Base-by-base conservation (phyloP, 2,888 invertebrate genomes). In the Acheta domesticus region DNA sequence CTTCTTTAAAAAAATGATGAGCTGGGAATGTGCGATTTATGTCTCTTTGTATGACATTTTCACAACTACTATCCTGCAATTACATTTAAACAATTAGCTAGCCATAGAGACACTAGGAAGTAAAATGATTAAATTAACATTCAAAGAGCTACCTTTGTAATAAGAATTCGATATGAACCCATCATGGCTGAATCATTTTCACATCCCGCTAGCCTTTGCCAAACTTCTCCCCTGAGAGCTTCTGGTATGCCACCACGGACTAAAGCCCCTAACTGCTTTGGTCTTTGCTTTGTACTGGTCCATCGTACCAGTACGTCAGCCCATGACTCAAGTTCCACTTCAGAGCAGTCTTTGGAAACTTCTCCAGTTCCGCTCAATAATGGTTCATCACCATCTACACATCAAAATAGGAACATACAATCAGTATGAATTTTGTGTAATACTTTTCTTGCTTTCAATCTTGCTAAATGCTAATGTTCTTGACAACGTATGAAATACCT, bases 1-100 rank as follows among this genome's bases (percentile, higher is more conserved):
- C 94, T 87, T 98, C 97, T 87, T 96, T 96, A 89, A 99, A 99
- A 88, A 94, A 97, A 85, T 98, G 97, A 87, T 99, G 98, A 50
- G 98, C 99, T 14, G 99, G 99, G 89, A 99, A 99, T 50, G 99
- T 99, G 83, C 99, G 92, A 83, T 98, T 97, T 83, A 99, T 98
- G 87, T 99, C 99, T 79, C 99, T 91, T 84, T 95, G 93, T 85
- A 99, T 99, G 81, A 98, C 96, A 84, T 95, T 93, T 86, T 99
- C 99, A 87, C 95, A 96, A 78, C 49, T 79, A 74, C 81, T 81
- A 23, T 82, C 80, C 81, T 82, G 77, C 8, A 80, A 80, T 75
- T 1, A 78, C 73, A 36, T 62, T 49, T 48, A 75, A 79, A 74
- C 48, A 77, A 74, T 73, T 20, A 78, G 50, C 50, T 76, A 12